Percentiles rank a stretch among this genome's conserved stretches.
Evolutionary conservation across 2,888 invertebrate genomes (phyloP).

Genomic region (Drosophila barbarae): DNA sequence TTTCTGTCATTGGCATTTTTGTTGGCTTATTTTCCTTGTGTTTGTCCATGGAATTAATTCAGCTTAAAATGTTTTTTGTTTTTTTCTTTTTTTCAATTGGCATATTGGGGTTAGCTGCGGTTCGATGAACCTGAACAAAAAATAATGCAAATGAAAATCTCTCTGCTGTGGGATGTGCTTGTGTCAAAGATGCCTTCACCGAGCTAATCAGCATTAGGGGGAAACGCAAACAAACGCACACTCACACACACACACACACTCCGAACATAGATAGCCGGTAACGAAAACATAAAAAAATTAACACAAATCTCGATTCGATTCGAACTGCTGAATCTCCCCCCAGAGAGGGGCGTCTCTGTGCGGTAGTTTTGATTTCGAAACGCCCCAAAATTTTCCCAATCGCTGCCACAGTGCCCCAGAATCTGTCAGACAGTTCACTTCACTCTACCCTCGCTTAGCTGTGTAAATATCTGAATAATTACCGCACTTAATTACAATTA

Average conservation of each 20-base stretch:
- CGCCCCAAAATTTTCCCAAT: slow-evolving; percentile 62
- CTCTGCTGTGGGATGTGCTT: slow-evolving; percentile 13
- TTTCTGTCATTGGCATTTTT: slow-evolving; percentile 10
- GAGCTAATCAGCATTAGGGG: slow-evolving; percentile 39
- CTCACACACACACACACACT: no score
- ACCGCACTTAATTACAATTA: slow-evolving; percentile 39
- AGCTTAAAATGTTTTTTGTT: not conserved
- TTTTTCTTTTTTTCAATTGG: slow-evolving; percentile 46
- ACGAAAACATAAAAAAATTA: slow-evolving; percentile 24
- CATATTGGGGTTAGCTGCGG: slow-evolving; percentile 61
- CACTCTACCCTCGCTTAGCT: slow-evolving; percentile 8
- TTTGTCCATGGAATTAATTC: slow-evolving; percentile 19
- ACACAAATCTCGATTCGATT: slow-evolving; percentile 21
- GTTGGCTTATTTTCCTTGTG: slow-evolving; percentile 1
- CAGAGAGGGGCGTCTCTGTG: slow-evolving; percentile 57
- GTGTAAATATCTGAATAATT: slow-evolving; percentile 32
- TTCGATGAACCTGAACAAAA: slow-evolving; percentile 65
- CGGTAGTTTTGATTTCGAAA: slow-evolving; percentile 54
- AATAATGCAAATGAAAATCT: slow-evolving; percentile 34
- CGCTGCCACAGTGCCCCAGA: slow-evolving; percentile 47
- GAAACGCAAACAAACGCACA: slow-evolving; percentile 15
- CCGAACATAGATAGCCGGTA: slow-evolving; percentile 15
- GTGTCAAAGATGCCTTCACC: slow-evolving; percentile 27
- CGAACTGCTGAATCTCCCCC: slow-evolving; percentile 20
- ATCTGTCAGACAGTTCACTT: slow-evolving; percentile 41